phyloP scores from a whole-genome alignment of 2,888 invertebrate species.

The Agonopterix subpropinquella region DNA sequence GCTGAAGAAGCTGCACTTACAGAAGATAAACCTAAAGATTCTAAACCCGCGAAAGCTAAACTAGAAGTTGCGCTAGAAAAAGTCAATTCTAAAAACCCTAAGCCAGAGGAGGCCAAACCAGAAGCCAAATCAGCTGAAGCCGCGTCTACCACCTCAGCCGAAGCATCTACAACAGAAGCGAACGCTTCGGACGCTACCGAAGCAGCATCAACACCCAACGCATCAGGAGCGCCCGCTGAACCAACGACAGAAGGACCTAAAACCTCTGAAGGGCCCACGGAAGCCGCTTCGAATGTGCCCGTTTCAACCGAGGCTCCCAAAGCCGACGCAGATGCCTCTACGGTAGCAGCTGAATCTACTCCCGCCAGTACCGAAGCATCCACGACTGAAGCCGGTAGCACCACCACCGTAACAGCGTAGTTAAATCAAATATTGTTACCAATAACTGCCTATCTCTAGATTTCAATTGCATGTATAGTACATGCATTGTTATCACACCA shows the following conservation, averaged over 20 bases:
- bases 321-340: constrained; percentile 5
- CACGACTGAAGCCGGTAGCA: background rate
- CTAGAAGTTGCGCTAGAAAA: background rate
- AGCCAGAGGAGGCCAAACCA: background rate
- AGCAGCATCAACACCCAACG: constrained; percentile 5
- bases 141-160: background rate
- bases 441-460: background rate
- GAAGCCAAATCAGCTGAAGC: background rate
- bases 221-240: constrained; percentile 6
- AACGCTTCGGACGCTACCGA: constrained; percentile 9
- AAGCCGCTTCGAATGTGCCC: constrained; percentile 10
- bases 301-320: constrained; percentile 7
- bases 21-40: background rate
- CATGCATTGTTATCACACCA: background rate
- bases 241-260: constrained; percentile 1
- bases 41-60: constrained; percentile 4
- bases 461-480: background rate
- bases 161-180: constrained; percentile 7
- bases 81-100: background rate
- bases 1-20: constrained; percentile 6
- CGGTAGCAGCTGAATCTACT: background rate
- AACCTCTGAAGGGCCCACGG: constrained; percentile 16
- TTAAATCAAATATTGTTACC: background rate
- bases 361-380: constrained; percentile 1
- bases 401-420: background rate